These are phyloP conservation scores for Acrossocheilus wenchowensis DNA, from an alignment of 2,797 vertebrate species.

Conservation along the genomic window DNA sequence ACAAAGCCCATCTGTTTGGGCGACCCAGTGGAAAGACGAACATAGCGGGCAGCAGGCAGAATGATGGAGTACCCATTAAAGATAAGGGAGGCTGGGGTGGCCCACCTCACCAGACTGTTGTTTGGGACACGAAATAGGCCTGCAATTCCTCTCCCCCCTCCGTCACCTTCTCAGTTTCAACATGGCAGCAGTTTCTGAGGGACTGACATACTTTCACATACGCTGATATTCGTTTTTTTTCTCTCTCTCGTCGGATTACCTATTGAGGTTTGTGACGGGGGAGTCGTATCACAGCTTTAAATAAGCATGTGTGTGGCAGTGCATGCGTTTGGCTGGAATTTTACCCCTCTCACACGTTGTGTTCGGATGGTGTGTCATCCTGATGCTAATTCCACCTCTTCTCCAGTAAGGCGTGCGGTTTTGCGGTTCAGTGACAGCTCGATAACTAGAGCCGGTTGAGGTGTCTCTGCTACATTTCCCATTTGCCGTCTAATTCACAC, in stretches of 20 bases:
- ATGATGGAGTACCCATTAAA: constrained; percentile 83
- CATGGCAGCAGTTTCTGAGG: constrained; percentile 29
- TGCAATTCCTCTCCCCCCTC: constrained; percentile 10
- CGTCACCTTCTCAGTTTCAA: constrained; percentile 22
- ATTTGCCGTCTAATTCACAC: constrained; percentile 83
- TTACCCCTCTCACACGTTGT: constrained; percentile 48
- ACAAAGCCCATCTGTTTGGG: constrained; percentile 81
- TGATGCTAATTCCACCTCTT: constrained; percentile 76
- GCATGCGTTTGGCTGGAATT: constrained; percentile 52
- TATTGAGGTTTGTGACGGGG: constrained; percentile 61
- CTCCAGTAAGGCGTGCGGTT: constrained; percentile 59
- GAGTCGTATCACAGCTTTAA: constrained; percentile 67
- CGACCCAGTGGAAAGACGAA: constrained; percentile 62
- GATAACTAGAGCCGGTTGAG: constrained; percentile 74
- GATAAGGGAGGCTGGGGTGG: constrained; percentile 77
- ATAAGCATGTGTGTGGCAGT: constrained; percentile 53
- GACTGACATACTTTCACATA: constrained; percentile 57
- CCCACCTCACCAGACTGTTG: constrained; percentile 71
- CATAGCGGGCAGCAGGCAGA: constrained; percentile 67
- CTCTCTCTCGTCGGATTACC: constrained; percentile 45
- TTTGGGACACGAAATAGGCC: constrained; percentile 60
- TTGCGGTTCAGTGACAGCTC: constrained; percentile 75
- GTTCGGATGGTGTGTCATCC: constrained; percentile 65
- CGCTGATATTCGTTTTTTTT: constrained; percentile 30
- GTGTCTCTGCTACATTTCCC: constrained; percentile 75